Percentiles rank a stretch among this genome's conserved stretches.
Evolutionary conservation across 2,888 invertebrate species (phyloP).

Genomic region (Eilema depressum): DNA sequence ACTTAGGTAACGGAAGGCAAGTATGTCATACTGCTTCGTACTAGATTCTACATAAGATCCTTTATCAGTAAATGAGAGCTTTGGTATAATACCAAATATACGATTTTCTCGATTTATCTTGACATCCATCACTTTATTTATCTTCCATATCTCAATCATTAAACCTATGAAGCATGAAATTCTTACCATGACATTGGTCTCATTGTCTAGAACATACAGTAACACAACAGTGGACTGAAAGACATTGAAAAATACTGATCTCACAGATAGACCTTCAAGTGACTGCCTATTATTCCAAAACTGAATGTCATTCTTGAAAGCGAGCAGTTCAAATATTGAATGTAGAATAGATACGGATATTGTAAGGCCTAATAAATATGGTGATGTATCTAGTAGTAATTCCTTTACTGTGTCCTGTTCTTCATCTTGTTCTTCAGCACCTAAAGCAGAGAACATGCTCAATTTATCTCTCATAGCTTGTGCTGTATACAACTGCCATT

Average conservation of each 20-base stretch:
- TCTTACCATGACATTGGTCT: constrained; percentile 98
- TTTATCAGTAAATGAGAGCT: constrained; percentile 95
- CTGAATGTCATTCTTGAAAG: constrained; percentile 99
- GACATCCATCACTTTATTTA: constrained; percentile 96
- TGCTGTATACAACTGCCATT: constrained; percentile 99
- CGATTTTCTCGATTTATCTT: constrained; percentile 91
- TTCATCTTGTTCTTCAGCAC: constrained; percentile 93
- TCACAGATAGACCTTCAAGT: constrained; percentile 98
- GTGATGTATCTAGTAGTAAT: constrained; percentile 98
- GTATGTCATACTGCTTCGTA: constrained; percentile 96
- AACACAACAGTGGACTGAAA: constrained; percentile 98
- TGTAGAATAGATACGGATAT: constrained; percentile 97
- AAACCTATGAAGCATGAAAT: constrained; percentile 98
- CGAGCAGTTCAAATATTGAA: constrained; percentile 98
- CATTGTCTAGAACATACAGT: constrained; percentile 99
- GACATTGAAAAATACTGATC: constrained; percentile 99
- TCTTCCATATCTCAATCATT: constrained; percentile 99
- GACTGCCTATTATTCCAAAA: constrained; percentile 99
- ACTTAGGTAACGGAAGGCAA: constrained; percentile 98
- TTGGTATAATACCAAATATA: constrained; percentile 93
- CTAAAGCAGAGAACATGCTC: constrained; percentile 89
- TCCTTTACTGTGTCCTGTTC: constrained; percentile 97
- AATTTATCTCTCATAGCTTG: constrained; percentile 97
- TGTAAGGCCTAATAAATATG: constrained; percentile 96
- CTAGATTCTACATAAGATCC: constrained; percentile 98